These are phyloP conservation scores for Pseudoatta argentina DNA, from an alignment of 1,140 invertebrate species.

Conservation along the genomic window DNA sequence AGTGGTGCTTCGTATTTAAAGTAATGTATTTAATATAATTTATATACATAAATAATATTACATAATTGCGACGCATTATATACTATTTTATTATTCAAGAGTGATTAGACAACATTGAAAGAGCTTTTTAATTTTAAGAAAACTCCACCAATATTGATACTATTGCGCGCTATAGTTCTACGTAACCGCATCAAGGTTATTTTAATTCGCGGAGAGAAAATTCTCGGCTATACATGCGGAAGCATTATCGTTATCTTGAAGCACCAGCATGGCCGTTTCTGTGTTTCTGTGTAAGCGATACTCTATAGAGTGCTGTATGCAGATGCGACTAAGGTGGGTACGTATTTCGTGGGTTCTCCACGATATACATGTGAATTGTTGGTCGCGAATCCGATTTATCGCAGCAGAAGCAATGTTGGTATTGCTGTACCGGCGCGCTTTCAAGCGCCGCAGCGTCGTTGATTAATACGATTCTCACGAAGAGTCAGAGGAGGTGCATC, in stretches of 20 bases:
- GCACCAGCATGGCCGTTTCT: slow-evolving; percentile 17
- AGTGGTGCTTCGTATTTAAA: too few species aligned
- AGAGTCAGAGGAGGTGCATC: slow-evolving; percentile 59
- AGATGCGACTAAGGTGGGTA: slow-evolving; percentile 36
- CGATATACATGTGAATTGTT: slow-evolving; percentile 53
- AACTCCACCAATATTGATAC: background rate
- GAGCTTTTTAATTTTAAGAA: background rate
- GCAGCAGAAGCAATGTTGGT: slow-evolving; percentile 15
- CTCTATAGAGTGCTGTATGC: slow-evolving; percentile 13
- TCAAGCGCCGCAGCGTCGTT: slow-evolving; percentile 31
- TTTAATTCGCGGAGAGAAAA: slow-evolving; percentile 42
- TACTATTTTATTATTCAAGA: background rate
- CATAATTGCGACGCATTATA: too few species aligned
- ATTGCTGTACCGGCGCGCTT: background rate
- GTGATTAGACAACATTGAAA: background rate
- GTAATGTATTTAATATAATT: too few species aligned
- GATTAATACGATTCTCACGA: slow-evolving; percentile 68
- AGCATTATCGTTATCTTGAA: slow-evolving; percentile 56
- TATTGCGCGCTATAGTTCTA: background rate
- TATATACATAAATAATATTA: too few species aligned
- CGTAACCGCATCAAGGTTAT: background rate
- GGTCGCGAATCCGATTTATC: slow-evolving; percentile 64
- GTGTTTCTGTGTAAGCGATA: slow-evolving; percentile 6
- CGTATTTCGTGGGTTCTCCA: slow-evolving; percentile 30
- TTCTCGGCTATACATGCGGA: slow-evolving; percentile 24